Conservation (phyloP, 2,113 vertebrate species). For the Alouatta palliata region DNA sequence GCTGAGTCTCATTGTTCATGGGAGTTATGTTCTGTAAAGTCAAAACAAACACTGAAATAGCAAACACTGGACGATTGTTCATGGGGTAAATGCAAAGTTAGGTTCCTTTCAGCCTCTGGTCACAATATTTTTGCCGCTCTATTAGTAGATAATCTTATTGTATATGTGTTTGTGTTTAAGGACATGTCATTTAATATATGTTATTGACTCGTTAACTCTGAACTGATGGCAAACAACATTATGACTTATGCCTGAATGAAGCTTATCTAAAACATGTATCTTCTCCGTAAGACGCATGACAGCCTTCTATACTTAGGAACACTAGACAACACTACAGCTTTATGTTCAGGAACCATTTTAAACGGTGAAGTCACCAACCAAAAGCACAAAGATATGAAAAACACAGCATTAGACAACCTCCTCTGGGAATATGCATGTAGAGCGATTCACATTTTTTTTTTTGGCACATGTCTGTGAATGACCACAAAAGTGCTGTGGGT, state of each 20-base stretch:
- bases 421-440: accelerated
- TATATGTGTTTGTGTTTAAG: background rate
- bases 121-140: background rate
- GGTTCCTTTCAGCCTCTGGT: background rate
- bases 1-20: background rate
- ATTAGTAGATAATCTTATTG: background rate
- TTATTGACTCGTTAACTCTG: background rate
- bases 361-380: background rate
- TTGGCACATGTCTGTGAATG: accelerated
- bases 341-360: background rate
- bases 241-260: background rate
- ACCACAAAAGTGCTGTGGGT: background rate
- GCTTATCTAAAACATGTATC: background rate
- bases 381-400: background rate
- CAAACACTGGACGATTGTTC: background rate
- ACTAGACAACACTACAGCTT: background rate
- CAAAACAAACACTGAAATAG: background rate
- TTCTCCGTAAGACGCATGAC: background rate
- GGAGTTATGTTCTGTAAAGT: background rate
- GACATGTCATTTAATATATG: background rate
- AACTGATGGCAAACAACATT: background rate
- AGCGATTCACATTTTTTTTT: background rate
- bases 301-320: background rate
- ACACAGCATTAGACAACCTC: no score
- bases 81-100: background rate